Evolutionary conservation across 2,888 invertebrate genomes (phyloP), one percentile per base, ranked within the genome.

Genomic region (Pachymerium ferrugineum): DNA sequence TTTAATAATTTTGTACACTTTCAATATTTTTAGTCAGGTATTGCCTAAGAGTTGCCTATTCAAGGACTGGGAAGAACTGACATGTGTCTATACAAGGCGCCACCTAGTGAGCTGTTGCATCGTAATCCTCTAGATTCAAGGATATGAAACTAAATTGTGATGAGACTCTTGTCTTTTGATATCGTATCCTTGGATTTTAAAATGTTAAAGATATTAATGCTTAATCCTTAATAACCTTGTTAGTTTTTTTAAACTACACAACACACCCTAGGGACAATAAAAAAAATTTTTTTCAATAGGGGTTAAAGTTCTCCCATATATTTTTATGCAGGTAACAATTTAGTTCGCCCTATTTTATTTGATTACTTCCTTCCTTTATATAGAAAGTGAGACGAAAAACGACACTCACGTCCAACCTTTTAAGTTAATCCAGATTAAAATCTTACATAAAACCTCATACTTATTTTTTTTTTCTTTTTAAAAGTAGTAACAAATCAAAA

Each of bases 311-410:
- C 47, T 47, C 47, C 1, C n/a, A 22, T 47, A 47, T 16, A 14
- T 47, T 47, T 47, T n/a, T 47, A 47, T 47, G 47, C 47, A 47
- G 19, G 47, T 47, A 47, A 47, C 47, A 47, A 47, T 47, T 47
- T 47, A 47, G 47, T 47, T 47, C 47, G 47, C 47, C 47, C 47
- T 47, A 16, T 47, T 47, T 42, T 16, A 16, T 47, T 47, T 47
- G 47, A 47, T 47, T 47, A 47, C 47, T 47, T 47, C 47, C 47
- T 47, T 47, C 47, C 47, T 47, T 47, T 47, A n/a, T 22, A 47
- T 47, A 47, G 47, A 47, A 47, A 47, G 47, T 47, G 47, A 47
- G 47, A 47, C 47, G 47, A 47, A 47, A 47, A 8, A 16, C 47
- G 47, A 47, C 47, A 47, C 47, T 19, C 47, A 47, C 47, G 16